A percentile compares a stretch with the other conserved stretches of the same genome.
These are phyloP conservation scores for Drosophila kokeensis DNA, from an alignment of 2,888 invertebrate species.

Conservation along the genomic window DNA sequence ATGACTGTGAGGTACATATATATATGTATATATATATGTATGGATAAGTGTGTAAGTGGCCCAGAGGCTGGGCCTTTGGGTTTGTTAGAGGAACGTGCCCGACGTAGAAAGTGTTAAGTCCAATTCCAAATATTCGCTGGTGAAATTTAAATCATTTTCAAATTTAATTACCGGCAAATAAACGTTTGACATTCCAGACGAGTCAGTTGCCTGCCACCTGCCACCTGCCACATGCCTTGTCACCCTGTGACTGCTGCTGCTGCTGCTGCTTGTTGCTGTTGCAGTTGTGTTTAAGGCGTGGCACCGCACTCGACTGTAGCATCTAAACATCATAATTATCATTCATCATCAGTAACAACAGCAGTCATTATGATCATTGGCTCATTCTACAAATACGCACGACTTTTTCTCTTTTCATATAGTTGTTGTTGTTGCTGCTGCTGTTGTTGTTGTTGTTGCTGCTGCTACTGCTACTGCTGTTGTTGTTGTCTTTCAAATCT, in stretches of 20 bases:
- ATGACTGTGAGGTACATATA: neutral
- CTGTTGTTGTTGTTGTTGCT: conserved; percentile 17
- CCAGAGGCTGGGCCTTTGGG: conserved; percentile 21
- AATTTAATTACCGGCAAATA: conserved; percentile 79
- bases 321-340: conserved; percentile 25
- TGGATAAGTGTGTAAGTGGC: conserved; percentile 15
- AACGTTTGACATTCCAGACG: conserved; percentile 76
- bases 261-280: neutral
- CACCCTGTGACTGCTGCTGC: neutral
- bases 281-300: conserved; percentile 53
- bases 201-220: conserved; percentile 46
- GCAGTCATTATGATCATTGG: conserved; percentile 30
- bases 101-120: conserved; percentile 77
- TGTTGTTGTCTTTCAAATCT: conserved; percentile 52
- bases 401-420: conserved; percentile 42
- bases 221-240: conserved; percentile 18
- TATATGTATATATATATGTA: neutral
- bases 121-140: conserved; percentile 75
- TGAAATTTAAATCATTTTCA: conserved; percentile 81
- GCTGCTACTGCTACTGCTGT: conserved; percentile 11
- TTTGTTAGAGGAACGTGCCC: conserved; percentile 31
- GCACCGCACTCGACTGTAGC: conserved; percentile 44
- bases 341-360: conserved; percentile 10
- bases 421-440: conserved; percentile 1
- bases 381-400: conserved; percentile 59